Conservation (phyloP, 2,888 invertebrate species). For the Patella pellucida region DNA sequence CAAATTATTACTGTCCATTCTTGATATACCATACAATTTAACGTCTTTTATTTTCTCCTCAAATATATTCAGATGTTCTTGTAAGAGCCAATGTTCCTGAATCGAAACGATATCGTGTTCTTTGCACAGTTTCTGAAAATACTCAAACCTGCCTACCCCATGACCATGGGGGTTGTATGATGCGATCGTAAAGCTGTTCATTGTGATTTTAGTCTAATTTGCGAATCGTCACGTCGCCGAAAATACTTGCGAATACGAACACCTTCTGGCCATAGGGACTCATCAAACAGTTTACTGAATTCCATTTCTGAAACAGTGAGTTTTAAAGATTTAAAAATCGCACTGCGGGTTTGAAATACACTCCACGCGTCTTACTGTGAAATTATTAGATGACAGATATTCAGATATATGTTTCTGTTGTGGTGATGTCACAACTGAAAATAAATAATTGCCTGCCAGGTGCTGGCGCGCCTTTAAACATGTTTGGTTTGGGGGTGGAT, state of each 20-base stretch:
- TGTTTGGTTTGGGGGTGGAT: background rate
- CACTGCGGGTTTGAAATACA: background rate
- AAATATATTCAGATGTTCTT: background rate
- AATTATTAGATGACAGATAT: background rate
- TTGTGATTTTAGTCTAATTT: too few species aligned
- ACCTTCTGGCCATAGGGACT: too few species aligned
- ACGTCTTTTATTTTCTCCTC: background rate
- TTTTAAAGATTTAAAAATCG: too few species aligned
- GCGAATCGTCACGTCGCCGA: too few species aligned
- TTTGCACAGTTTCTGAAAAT: background rate
- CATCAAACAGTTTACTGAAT: too few species aligned
- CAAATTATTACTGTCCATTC: background rate
- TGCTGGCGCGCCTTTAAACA: background rate
- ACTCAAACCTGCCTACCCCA: constrained; percentile 1
- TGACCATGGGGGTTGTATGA: constrained; percentile 2
- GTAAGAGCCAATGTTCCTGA: background rate
- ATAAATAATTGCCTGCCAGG: background rate
- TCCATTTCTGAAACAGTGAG: too few species aligned
- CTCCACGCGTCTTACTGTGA: background rate
- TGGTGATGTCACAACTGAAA: background rate
- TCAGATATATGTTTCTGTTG: too few species aligned
- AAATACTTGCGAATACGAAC: too few species aligned
- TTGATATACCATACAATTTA: background rate
- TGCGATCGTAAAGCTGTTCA: background rate
- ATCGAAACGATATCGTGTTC: background rate